Conservation (phyloP, 2,888 invertebrate genomes). For the Norana najaformis region DNA sequence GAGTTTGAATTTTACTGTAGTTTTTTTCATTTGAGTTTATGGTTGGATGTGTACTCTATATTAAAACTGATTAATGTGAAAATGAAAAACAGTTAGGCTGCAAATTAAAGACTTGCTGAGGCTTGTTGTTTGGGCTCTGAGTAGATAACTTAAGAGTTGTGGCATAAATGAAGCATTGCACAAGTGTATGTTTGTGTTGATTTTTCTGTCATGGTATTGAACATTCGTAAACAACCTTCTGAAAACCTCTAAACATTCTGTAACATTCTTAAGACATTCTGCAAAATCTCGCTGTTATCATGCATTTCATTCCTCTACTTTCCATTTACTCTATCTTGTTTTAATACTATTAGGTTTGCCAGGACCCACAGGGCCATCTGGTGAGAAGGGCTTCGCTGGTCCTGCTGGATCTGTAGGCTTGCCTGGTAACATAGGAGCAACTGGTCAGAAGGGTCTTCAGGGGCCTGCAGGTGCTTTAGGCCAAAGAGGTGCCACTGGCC, state of each 20-base stretch:
- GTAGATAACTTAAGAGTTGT: too few species aligned
- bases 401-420: not conserved
- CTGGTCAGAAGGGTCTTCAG: conserved; percentile 25
- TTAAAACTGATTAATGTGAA: not conserved
- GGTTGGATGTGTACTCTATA: not conserved
- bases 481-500: conserved; percentile 27
- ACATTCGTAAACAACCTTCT: too few species aligned
- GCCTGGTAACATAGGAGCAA: not conserved
- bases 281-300: too few species aligned
- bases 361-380: conserved; percentile 20
- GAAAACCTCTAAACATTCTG: too few species aligned
- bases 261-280: too few species aligned
- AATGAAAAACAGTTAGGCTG: too few species aligned
- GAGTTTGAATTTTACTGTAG: not conserved
- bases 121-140: too few species aligned
- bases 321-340: not conserved
- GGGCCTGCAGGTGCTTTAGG: conserved; percentile 29
- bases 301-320: not conserved
- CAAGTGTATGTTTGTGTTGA: too few species aligned
- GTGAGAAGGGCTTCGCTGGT: conserved; percentile 10
- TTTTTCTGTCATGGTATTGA: too few species aligned
- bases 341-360: not conserved
- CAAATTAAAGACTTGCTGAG: too few species aligned
- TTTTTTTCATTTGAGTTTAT: not conserved
- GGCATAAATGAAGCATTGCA: too few species aligned